Evolutionary conservation across 2,113 vertebrate genomes (phyloP).

Genomic region (Poecile atricapillus): DNA sequence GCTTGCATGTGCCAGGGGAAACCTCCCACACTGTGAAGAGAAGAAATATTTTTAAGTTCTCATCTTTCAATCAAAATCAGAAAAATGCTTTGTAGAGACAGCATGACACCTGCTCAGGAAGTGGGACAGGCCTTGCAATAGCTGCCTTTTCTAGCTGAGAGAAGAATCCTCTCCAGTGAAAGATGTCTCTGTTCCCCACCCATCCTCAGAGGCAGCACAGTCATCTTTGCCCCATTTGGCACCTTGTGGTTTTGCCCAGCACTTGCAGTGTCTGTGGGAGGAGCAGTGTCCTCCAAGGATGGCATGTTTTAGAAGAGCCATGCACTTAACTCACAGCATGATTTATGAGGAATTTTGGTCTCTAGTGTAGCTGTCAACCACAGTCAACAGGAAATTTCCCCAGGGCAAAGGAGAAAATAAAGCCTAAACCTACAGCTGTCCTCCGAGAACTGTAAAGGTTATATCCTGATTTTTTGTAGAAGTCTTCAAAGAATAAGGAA

Average conservation of each 20-base stretch:
- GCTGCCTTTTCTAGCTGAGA: not conserved
- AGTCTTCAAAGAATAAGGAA: not conserved
- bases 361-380: not conserved
- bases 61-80: not conserved
- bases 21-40: not conserved
- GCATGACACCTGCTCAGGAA: not conserved
- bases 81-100: not conserved
- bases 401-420: not conserved
- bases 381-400: not conserved
- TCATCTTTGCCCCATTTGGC: not conserved
- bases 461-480: not conserved
- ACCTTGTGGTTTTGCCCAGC: not conserved
- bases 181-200: not conserved
- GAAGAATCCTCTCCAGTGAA: not conserved
- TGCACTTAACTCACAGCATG: not conserved
- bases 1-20: not conserved
- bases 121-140: not conserved
- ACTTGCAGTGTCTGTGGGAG: not conserved
- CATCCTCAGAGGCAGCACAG: rapidly evolving
- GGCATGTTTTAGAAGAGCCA: not conserved
- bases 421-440: not conserved
- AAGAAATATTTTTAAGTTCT: not conserved
- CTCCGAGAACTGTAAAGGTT: not conserved
- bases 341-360: not conserved
- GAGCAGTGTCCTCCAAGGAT: not conserved